Conservation (phyloP, 1,140 invertebrate species). For the Drosophila sp. region DNA sequence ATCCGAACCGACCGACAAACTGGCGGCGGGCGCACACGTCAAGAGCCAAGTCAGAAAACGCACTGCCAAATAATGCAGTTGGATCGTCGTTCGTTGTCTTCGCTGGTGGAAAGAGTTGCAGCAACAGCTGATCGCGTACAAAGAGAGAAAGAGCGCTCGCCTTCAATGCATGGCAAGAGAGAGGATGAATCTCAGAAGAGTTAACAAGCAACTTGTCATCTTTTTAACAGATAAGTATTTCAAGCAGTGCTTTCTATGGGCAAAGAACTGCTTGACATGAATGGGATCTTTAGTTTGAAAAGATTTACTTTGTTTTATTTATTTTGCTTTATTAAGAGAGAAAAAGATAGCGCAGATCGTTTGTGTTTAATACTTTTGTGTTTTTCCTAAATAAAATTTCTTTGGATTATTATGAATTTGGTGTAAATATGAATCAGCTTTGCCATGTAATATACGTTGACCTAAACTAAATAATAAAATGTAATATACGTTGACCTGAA, state of each 20-base stretch:
- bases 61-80: constrained; percentile 12
- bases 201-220: background rate
- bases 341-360: too few relatives aligned
- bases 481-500: too few relatives aligned
- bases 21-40: background rate
- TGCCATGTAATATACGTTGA: background rate
- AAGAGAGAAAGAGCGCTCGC: background rate
- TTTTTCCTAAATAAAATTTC: background rate
- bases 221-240: background rate
- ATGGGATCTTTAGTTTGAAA: too few relatives aligned
- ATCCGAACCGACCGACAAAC: background rate
- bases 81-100: background rate
- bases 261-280: background rate
- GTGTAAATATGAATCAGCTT: too few relatives aligned
- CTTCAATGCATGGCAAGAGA: background rate
- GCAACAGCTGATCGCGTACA: constrained; percentile 2
- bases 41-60: background rate
- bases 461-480: background rate
- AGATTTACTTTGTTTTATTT: too few relatives aligned
- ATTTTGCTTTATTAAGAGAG: too few relatives aligned
- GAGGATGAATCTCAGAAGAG: background rate
- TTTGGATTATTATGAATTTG: too few relatives aligned
- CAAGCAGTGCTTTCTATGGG: background rate
- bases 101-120: background rate
- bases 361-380: background rate